These are phyloP conservation scores for Laupala kohalensis DNA, from an alignment of 1,140 invertebrate genomes.

Conservation along the genomic window DNA sequence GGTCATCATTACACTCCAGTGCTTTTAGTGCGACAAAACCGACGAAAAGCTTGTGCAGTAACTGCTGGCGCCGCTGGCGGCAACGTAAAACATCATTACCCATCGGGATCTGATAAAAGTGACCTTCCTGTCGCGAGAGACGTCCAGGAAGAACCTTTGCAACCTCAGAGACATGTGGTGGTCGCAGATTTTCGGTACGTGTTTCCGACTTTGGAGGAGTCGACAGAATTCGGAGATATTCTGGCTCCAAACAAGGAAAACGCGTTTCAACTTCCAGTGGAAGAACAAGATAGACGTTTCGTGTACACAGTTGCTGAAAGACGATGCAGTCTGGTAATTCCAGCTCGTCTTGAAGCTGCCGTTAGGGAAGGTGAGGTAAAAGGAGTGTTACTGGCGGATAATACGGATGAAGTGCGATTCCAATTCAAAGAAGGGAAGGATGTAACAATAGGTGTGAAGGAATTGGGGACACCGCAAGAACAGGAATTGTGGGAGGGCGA, in stretches of 20 bases:
- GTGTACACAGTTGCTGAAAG: conserved; percentile 64
- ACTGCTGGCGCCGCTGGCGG: conserved; percentile 38
- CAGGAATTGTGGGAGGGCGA: conserved; percentile 46
- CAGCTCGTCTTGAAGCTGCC: conserved; percentile 56
- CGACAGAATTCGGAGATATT: conserved; percentile 46
- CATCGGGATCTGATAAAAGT: conserved; percentile 34
- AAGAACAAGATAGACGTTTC: conserved; percentile 41
- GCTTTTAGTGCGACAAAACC: conserved; percentile 40
- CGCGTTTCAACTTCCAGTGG: conserved; percentile 11
- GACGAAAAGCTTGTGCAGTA: conserved; percentile 41
- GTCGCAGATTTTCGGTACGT: conserved; percentile 59
- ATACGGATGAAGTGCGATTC: conserved; percentile 56
- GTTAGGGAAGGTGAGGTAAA: conserved; percentile 61
- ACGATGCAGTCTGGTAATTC: conserved; percentile 59
- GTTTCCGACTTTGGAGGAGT: conserved; percentile 52
- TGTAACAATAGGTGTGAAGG: conserved; percentile 52
- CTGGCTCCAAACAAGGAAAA: conserved; percentile 38
- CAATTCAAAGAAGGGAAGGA: conserved; percentile 56
- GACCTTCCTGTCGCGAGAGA: conserved; percentile 41
- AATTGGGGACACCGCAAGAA: conserved; percentile 38
- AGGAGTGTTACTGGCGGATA: conserved; percentile 59
- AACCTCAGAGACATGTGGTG: conserved; percentile 38
- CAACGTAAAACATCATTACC: conserved; percentile 20
- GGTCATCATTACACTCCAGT: conserved; percentile 70
- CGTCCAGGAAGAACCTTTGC: conserved; percentile 33